Base-by-base conservation (phyloP, 2,888 invertebrate genomes). In the Punctoribates punctum region DNA sequence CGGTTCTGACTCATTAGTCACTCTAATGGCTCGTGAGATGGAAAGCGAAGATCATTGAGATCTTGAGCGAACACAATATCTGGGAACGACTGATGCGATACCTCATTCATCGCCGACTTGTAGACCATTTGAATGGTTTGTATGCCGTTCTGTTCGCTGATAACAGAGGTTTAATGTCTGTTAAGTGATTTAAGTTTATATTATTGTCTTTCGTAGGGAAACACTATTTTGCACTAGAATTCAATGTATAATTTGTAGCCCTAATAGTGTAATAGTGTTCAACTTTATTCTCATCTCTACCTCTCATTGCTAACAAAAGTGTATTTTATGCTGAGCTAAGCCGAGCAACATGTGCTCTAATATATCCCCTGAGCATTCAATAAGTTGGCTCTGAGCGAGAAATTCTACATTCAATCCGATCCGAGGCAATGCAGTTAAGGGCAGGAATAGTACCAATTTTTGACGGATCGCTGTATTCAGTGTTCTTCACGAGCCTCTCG, bases 1-100 rank as follows among this genome's bases (percentile, higher is more conserved):
- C 65, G 65, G 65, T 65, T 65, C 27, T 38, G 65, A 65, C 29
- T 65, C 65, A 65, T 65, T 65, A 65, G 65, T 65, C 38, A 17
- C 65, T 34, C 27, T 65, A 65, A 65, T 65, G 65, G 38, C 20
- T 38, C 34, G 29, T 38, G 65, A 65, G 65, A 65, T 65, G 38
- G 60, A 60, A 29, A 60, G 60, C 15, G 60, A 60, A 60, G 60
- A 60, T 60, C 27, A 29, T n/a, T 60, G 60, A 51, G 5, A 51
- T 13, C 25, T 60, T 60, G 0, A 27, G 15, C 13, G 27, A 60
- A 60, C 23, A 60, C 27, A 60, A 60, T 60, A 23, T 25, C n/a
- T 20, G n/a, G 20, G 23, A 20, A 54, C n/a, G 23, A 54, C n/a
- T 54, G 54, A 54, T 54, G 54, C n/a, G 54, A 54, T 54, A 54